A percentile compares a stretch with the other conserved stretches of the same genome.
These are phyloP conservation scores for Liposcelis brunnea DNA, from an alignment of 2,888 invertebrate genomes.

Conservation along the genomic window DNA sequence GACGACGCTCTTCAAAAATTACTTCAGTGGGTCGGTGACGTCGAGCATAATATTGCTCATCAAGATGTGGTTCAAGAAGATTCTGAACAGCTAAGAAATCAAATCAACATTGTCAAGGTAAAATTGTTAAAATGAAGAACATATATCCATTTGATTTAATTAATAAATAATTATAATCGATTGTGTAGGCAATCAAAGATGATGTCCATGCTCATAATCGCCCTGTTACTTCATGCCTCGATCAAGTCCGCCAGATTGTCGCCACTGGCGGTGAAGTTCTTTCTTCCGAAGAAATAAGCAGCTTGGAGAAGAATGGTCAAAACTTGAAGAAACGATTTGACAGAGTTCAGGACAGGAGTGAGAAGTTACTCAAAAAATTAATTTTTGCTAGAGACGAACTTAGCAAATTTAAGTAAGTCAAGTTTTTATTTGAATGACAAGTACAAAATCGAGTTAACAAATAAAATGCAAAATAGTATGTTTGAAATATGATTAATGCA, in stretches of 20 bases:
- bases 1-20: conserved; percentile 72
- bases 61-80: conserved; percentile 78
- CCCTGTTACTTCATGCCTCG: conserved; percentile 67
- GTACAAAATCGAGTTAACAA: too few species aligned
- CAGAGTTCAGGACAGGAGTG: conserved; percentile 60
- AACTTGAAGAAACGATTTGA: conserved; percentile 69
- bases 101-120: conserved; percentile 77
- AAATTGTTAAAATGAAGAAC: conserved; percentile 10
- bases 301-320: conserved; percentile 71
- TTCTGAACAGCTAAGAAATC: conserved; percentile 69
- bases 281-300: conserved; percentile 77
- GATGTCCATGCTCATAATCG: conserved; percentile 74
- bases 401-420: conserved; percentile 52
- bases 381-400: conserved; percentile 71
- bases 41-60: conserved; percentile 68
- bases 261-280: conserved; percentile 81
- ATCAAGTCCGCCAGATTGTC: conserved; percentile 78
- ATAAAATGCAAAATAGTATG: too few species aligned
- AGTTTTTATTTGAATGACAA: not conserved
- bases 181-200: conserved; percentile 61
- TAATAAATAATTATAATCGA: not conserved
- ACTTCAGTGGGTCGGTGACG: conserved; percentile 69
- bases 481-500: too few species aligned
- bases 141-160: not conserved
- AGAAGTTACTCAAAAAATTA: conserved; percentile 56